A percentile compares a stretch with the other conserved stretches of the same genome.
phyloP scores from a whole-genome alignment of 2,888 invertebrate genomes.

The Coelopa pilipes region DNA sequence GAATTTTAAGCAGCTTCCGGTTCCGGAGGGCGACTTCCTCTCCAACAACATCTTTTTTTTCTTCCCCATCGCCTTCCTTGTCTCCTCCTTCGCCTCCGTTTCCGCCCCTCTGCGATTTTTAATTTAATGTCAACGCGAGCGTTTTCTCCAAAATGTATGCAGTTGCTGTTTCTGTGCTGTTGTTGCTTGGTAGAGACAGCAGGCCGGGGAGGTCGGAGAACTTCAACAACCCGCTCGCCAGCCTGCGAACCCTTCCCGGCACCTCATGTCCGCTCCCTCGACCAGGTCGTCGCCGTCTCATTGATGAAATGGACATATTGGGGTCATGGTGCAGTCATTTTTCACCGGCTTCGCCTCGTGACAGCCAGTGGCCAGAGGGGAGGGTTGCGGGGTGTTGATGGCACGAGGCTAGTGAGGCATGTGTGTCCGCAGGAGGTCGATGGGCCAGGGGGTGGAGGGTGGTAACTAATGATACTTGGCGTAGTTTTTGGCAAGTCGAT shows the following conservation, averaged over 20 bases:
- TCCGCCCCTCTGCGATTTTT: background rate
- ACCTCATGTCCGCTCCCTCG: background rate
- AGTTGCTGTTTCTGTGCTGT: no score
- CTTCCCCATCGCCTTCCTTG: no score
- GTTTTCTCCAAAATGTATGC: background rate
- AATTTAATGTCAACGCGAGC: background rate
- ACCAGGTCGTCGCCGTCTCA: slow-evolving; percentile 35
- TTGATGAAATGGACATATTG: slow-evolving; percentile 61
- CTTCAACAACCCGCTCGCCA: no score
- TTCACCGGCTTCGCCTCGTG: slow-evolving; percentile 45
- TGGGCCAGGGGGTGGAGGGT: slow-evolving; percentile 44
- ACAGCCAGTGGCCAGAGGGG: background rate
- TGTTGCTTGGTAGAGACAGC: no score
- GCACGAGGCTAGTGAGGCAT: background rate
- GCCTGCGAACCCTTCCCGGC: background rate
- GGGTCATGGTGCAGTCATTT: slow-evolving; percentile 62
- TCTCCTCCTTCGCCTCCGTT: background rate
- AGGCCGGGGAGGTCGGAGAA: no score
- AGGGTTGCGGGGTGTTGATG: background rate
- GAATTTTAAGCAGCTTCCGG: slow-evolving; percentile 23
- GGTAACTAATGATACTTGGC: slow-evolving; percentile 63
- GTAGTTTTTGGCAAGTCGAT: slow-evolving; percentile 58
- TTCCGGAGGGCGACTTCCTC: background rate
- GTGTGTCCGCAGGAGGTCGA: background rate
- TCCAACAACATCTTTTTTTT: no score